These are phyloP conservation scores for Ecdyonurus torrentis DNA, from an alignment of 2,888 invertebrate species.

Conservation along the genomic window DNA sequence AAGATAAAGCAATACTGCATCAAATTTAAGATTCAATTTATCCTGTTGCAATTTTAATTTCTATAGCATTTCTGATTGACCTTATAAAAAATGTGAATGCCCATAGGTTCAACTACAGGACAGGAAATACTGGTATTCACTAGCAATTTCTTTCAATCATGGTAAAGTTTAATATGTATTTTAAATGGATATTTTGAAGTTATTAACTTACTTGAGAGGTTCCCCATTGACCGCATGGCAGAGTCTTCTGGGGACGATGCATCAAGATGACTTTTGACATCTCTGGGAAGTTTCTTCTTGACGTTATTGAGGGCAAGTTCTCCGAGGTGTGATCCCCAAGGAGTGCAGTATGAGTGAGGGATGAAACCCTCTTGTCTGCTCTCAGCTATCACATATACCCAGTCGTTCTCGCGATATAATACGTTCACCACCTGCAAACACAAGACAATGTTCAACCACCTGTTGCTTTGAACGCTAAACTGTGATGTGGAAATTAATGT, in stretches of 20 bases:
- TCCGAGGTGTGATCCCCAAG: slow-evolving; percentile 57
- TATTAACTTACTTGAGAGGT: slow-evolving; percentile 3
- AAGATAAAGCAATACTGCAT: no score
- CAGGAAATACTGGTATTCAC: no score
- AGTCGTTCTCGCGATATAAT: slow-evolving; percentile 87
- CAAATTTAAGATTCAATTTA: no score
- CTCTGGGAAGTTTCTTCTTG: slow-evolving; percentile 71
- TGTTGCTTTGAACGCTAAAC: neutral
- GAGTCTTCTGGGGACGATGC: slow-evolving; percentile 36
- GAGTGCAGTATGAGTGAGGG: slow-evolving; percentile 85
- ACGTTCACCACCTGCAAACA: slow-evolving; percentile 65
- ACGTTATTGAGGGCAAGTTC: slow-evolving; percentile 51
- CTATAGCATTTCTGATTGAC: no score
- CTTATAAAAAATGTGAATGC: no score
- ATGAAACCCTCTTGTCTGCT: slow-evolving; percentile 86
- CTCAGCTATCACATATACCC: slow-evolving; percentile 91
- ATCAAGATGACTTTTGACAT: neutral
- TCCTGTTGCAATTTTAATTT: no score
- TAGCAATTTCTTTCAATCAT: no score
- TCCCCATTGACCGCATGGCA: slow-evolving; percentile 15
- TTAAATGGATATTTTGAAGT: no score
- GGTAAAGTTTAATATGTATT: no score
- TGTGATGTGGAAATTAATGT: neutral
- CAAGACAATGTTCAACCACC: no score
- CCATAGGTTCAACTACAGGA: no score